Evolutionary conservation across 2,888 invertebrate genomes (phyloP).

Genomic region (Chromoteleia sp.): DNA sequence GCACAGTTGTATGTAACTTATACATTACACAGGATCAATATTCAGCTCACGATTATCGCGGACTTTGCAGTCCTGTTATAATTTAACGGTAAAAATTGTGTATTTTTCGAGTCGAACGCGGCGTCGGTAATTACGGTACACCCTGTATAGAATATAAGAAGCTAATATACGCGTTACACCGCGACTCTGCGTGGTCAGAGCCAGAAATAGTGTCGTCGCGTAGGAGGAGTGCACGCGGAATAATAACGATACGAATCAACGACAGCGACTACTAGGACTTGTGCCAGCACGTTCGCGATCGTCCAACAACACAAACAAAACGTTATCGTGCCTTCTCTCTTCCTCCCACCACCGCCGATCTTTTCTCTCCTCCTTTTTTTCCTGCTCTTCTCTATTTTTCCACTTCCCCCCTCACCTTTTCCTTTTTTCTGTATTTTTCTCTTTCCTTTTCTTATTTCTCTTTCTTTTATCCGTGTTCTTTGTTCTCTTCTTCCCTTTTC

Average conservation of each 20-base stretch:
- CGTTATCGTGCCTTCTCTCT: not conserved
- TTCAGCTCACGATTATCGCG: no score
- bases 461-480: no score
- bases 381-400: no score
- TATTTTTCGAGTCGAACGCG: not conserved
- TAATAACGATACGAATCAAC: slow-evolving; percentile 69
- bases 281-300: slow-evolving; percentile 11
- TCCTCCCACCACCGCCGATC: no score
- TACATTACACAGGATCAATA: no score
- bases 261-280: slow-evolving; percentile 66
- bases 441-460: no score
- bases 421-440: no score
- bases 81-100: no score
- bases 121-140: slow-evolving; percentile 43
- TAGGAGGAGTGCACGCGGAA: slow-evolving; percentile 80
- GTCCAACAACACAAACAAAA: slow-evolving; percentile 14
- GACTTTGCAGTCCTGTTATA: not conserved
- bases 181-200: slow-evolving; percentile 73
- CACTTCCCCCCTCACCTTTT: no score
- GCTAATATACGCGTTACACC: slow-evolving; percentile 20
- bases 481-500: no score
- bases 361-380: no score
- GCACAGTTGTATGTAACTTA: no score
- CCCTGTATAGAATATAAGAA: slow-evolving; percentile 53
- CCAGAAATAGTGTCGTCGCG: slow-evolving; percentile 82